Evolutionary conservation across 1,140 invertebrate species (phyloP).

Genomic region (Drosophila jambulina): DNA sequence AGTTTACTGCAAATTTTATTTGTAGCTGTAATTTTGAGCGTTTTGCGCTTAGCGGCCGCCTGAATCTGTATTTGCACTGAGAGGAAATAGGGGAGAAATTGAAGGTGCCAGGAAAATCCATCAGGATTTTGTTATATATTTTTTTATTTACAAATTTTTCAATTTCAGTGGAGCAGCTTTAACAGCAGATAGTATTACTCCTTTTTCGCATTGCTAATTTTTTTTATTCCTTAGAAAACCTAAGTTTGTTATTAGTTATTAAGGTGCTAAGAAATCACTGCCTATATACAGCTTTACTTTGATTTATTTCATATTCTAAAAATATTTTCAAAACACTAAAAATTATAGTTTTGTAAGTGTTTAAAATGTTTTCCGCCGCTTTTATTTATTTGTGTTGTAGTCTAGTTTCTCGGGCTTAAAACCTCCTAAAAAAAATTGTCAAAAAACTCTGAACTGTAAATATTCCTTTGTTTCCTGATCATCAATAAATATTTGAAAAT

Average conservation of each 20-base stretch:
- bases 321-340: too few relatives aligned
- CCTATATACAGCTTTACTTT: too few relatives aligned
- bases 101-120: neutral
- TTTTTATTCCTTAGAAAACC: too few relatives aligned
- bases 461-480: too few relatives aligned
- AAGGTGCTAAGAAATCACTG: too few relatives aligned
- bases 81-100: neutral
- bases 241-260: too few relatives aligned
- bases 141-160: neutral
- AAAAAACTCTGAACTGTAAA: too few relatives aligned
- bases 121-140: neutral
- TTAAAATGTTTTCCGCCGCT: too few relatives aligned
- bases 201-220: too few relatives aligned
- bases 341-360: too few relatives aligned
- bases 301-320: too few relatives aligned
- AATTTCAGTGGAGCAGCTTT: neutral
- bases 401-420: neutral
- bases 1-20: conserved; percentile 76
- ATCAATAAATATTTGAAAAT: neutral
- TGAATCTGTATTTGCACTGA: conserved; percentile 21
- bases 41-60: conserved; percentile 68
- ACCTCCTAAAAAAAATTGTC: neutral
- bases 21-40: conserved; percentile 80
- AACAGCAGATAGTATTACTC: too few relatives aligned
- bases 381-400: neutral